Percentiles rank a stretch among this genome's conserved stretches.
phyloP scores from a whole-genome alignment of 2,797 vertebrate genomes.

The Acanthornis magna region DNA sequence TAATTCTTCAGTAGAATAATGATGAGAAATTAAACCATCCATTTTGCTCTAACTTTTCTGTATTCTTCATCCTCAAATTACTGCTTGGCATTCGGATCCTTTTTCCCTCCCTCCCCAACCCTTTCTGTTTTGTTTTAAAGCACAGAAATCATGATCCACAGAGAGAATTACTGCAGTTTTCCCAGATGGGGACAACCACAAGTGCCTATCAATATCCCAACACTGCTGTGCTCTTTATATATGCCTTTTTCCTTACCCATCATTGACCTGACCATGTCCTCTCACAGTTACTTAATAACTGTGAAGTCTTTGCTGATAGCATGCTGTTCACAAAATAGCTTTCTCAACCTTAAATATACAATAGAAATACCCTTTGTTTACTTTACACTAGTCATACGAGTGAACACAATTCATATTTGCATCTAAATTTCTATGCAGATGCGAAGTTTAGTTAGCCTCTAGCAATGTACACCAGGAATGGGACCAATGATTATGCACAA shows the following conservation, averaged over 20 bases:
- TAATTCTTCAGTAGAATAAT: conserved; percentile 61
- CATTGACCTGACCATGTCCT: conserved; percentile 1
- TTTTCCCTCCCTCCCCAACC: background rate
- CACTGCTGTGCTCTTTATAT: background rate
- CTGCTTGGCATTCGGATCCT: background rate
- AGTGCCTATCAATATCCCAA: background rate
- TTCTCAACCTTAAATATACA: conserved; percentile 49
- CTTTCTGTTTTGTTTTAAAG: background rate
- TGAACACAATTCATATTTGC: conserved; percentile 54
- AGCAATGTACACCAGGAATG: conserved; percentile 12
- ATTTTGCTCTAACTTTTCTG: conserved; percentile 35
- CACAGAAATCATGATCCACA: background rate
- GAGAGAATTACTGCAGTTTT: background rate
- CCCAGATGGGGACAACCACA: background rate
- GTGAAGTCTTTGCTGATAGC: background rate
- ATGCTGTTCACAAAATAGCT: conserved; percentile 45
- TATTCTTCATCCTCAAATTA: conserved; percentile 21
- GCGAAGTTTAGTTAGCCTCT: conserved; percentile 26
- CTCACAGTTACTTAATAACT: conserved; percentile 46
- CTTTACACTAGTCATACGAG: conserved; percentile 39
- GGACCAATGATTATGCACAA: conserved; percentile 19
- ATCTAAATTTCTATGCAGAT: conserved; percentile 60
- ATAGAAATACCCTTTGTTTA: conserved; percentile 50
- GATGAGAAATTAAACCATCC: conserved; percentile 52
- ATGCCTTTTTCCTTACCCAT: background rate